Conservation (phyloP, 2,113 vertebrate genomes). For the Zosterops lateralis region DNA sequence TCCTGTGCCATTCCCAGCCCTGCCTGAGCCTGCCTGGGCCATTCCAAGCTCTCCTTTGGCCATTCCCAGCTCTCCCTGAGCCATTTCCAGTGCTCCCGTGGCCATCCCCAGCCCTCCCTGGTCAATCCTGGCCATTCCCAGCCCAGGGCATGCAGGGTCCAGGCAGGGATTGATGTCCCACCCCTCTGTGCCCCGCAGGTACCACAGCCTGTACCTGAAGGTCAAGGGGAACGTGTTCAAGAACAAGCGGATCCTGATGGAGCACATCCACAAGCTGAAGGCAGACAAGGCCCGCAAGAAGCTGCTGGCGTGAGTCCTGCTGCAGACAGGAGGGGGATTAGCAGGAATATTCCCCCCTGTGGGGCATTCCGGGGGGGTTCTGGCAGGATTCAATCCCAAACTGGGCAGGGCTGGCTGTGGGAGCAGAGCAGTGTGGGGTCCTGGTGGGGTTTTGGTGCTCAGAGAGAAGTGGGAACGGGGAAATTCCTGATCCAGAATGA, state of each 20-base stretch:
- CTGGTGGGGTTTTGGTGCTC: rapidly evolving
- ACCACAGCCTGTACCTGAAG: constrained; percentile 96
- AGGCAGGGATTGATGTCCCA: not conserved
- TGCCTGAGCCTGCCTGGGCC: not conserved
- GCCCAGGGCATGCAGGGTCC: not conserved
- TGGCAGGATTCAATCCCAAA: rapidly evolving
- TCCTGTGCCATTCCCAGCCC: not conserved
- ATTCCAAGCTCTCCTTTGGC: not conserved
- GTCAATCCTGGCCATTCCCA: not conserved
- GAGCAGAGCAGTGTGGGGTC: rapidly evolving
- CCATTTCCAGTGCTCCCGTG: no score
- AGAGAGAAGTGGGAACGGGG: not conserved
- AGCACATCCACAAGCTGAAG: constrained; percentile 99
- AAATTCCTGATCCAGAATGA: not conserved
- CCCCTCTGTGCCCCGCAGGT: constrained; percentile 71
- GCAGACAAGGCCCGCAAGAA: constrained; percentile 99
- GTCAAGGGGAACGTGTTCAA: constrained; percentile 98
- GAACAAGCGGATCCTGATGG: constrained; percentile 98
- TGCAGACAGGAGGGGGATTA: not conserved
- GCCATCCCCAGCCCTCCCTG: not conserved
- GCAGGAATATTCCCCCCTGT: rapidly evolving
- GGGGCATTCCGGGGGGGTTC: rapidly evolving
- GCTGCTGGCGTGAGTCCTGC: constrained; percentile 89
- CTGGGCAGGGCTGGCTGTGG: not conserved
- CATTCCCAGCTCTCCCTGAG: no score